Evolutionary conservation across 2,113 vertebrate species (phyloP), one percentile per base, ranked within the genome.

Genomic region (Paraplagusia blochii): DNA sequence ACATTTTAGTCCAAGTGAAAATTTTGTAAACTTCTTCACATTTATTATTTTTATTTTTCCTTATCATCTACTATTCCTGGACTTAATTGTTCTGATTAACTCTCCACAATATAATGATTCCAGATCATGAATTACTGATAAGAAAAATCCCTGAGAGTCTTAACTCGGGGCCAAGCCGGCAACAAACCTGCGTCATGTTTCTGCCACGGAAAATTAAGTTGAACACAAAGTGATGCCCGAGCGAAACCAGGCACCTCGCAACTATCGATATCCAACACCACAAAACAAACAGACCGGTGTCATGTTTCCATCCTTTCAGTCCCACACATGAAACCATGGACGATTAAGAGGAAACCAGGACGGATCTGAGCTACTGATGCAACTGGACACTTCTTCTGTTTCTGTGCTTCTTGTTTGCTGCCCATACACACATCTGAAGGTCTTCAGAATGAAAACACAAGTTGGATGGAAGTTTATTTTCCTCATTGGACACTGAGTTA

Each of bases 261-360:
- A 54, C 40, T 0, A 36, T 43, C 11, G 50, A 51, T 5, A 54
- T 16, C 44, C 8, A 5, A 34, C 39, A 56, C 33, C 48, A 7
- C 4, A 33, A 34, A 43, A 69, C 45, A 19, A 9, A 64, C 51
- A 42, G 18, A 19, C 53, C n/a, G 13, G 35, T 17, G 17, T 56
- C 14, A 35, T 13, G 6, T 48, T 54, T 15, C 57, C 2, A 9
- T 34, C 36, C 42, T 17, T 18, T 9, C 22, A 49, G 12, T 16
- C 15, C 9, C 39, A 58, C 72, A 48, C 45, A 40, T 34, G 18
- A 42, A 45, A 22, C 49, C 48, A 44, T 36, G 43, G 19, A 56
- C 51, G 5, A 34, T 33, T 50, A n/a, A 34, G 33, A 11, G 44
- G 44, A 17, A 44, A 35, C 35, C 49, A 47, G 17, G 36, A 72